Evolutionary conservation across 1,140 invertebrate species (phyloP).

Genomic region (Schmidtea mediterranea): DNA sequence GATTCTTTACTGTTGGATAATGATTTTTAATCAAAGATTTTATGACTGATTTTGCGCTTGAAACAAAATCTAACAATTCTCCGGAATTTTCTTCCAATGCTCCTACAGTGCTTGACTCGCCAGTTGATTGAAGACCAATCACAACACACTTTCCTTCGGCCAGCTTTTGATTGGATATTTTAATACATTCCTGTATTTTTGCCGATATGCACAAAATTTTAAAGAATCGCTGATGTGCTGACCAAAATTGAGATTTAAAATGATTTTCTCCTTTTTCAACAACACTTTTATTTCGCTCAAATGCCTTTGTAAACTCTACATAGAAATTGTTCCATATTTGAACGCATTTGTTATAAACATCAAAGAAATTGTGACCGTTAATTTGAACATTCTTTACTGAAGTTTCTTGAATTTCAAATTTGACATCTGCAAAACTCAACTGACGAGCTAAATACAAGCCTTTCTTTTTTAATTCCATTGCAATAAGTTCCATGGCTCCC

Average conservation of each 20-base stretch:
- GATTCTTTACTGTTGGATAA: background rate
- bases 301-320: too few species aligned
- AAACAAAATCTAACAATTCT: constrained; percentile 92
- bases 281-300: too few species aligned
- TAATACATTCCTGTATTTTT: constrained; percentile 40
- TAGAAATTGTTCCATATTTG: constrained; percentile 37
- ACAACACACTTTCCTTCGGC: constrained; percentile 89
- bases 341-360: constrained; percentile 72
- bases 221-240: constrained; percentile 92
- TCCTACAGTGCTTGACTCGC: constrained; percentile 79
- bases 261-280: too few species aligned
- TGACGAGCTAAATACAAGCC: constrained; percentile 96
- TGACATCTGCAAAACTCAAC: constrained; percentile 73
- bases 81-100: constrained; percentile 78
- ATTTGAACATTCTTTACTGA: background rate
- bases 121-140: constrained; percentile 90
- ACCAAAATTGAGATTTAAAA: constrained; percentile 63
- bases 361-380: constrained; percentile 35
- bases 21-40: background rate
- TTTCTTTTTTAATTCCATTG: constrained; percentile 96
- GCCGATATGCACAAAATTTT: constrained; percentile 95
- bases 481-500: constrained; percentile 97
- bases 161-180: constrained; percentile 45
- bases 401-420: constrained; percentile 87
- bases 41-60: constrained; percentile 61